Base-by-base conservation (phyloP, 2,888 invertebrate species). In the Cacoxenus indagator region DNA sequence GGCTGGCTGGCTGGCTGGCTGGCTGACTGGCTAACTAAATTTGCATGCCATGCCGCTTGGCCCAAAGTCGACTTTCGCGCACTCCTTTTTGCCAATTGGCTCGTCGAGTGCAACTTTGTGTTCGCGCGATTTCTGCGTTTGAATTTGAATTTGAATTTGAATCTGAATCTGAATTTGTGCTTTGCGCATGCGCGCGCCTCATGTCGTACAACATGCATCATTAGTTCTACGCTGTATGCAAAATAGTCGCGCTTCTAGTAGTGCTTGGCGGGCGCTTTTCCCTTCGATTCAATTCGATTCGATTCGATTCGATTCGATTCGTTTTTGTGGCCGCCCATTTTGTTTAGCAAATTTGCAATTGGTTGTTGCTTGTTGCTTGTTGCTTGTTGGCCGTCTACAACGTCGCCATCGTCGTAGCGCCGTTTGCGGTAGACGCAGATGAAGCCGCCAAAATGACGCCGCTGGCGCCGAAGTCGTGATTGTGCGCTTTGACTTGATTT, bases 301-400 rank as follows among this genome's bases (percentile, higher is more conserved):
- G 59, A 29, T 31, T 31, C 37, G 31, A 19, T 17, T 19, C 19
- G 4, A 19, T 17, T 54, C 22, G 14, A 19, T n/a, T 57, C 29
- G 29, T n/a, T 29, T 22, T 57, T 29, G 27, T 19, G 43, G 75
- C 82, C 80, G 83, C 80, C 83, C 80, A 80, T 82, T 83, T 82
- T 83, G 80, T 75, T 80, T 51, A 83, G 80, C 83, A 83, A 80
- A 80, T 80, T 80, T 80, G 80, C 80, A 80, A 80, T 80, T 80
- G 80, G 80, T 72, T 83, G 61, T 62, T 62, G 8, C 45, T n/a
- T 43, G 45, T 43, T 59, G 17, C n/a, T 31, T 31, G 59, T 8
- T 59, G 17, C 19, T 8, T 29, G n/a, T 17, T 17, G 17, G 80
- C 68, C 69, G n/a, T 8, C 14, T n/a, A 37, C 37, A 8, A 37